phyloP scores from a whole-genome alignment of 2,888 invertebrate genomes.

The Anticlea derivata region DNA sequence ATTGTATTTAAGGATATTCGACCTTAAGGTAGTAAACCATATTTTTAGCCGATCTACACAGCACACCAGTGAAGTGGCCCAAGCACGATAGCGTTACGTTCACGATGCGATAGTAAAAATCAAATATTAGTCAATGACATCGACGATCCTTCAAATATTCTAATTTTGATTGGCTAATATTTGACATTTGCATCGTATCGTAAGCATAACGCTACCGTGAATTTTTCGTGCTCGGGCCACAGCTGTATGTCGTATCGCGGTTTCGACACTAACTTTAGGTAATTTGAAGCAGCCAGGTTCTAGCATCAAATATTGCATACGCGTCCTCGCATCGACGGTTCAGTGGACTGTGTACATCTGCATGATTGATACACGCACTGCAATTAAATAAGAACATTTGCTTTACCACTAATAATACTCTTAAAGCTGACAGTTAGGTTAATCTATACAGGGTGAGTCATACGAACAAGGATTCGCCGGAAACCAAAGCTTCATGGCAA shows the following conservation, averaged over 20 bases:
- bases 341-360: slow-evolving; percentile 39
- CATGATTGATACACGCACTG: slow-evolving; percentile 55
- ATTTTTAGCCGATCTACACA: too few species aligned
- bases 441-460: slow-evolving; percentile 42
- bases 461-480: slow-evolving; percentile 56
- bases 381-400: slow-evolving; percentile 48
- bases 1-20: too few species aligned
- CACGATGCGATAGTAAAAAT: too few species aligned
- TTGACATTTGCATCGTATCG: too few species aligned
- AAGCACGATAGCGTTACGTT: too few species aligned
- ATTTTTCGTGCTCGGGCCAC: background rate
- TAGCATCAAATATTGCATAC: background rate
- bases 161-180: too few species aligned
- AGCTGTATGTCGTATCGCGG: background rate
- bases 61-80: too few species aligned
- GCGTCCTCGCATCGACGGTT: background rate
- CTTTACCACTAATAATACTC: slow-evolving; percentile 38
- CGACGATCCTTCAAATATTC: too few species aligned
- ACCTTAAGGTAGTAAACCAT: too few species aligned
- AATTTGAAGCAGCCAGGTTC: background rate
- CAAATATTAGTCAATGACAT: too few species aligned
- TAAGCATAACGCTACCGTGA: too few species aligned
- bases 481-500: slow-evolving; percentile 53
- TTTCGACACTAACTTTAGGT: background rate
- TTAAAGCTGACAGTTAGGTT: slow-evolving; percentile 46